phyloP scores from a whole-genome alignment of 1,140 invertebrate genomes.

The Tetramorium simillimum region DNA sequence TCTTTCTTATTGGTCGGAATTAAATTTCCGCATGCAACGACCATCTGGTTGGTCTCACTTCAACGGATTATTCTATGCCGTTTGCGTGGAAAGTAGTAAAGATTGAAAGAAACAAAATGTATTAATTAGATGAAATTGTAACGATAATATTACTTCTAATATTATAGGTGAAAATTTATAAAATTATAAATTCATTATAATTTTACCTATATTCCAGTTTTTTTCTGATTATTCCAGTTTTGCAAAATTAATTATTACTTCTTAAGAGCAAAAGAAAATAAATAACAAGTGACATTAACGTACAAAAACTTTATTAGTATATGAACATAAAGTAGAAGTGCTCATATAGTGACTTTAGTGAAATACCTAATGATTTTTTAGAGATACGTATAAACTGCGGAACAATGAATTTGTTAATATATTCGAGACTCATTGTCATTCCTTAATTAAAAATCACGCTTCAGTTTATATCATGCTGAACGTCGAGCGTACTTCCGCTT shows the following conservation, averaged over 20 bases:
- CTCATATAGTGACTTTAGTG: neutral
- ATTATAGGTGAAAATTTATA: neutral
- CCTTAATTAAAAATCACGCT: slow-evolving; percentile 30
- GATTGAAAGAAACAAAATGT: neutral
- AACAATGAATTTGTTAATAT: neutral
- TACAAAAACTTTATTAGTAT: neutral
- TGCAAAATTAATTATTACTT: neutral
- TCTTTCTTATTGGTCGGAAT: slow-evolving; percentile 43
- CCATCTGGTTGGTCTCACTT: slow-evolving; percentile 30
- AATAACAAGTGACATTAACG: neutral
- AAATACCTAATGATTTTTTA: neutral
- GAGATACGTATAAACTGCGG: neutral
- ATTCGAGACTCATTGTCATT: neutral
- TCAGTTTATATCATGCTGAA: slow-evolving; percentile 31
- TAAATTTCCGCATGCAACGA: slow-evolving; percentile 15
- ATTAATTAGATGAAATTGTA: neutral
- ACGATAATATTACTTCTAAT: neutral
- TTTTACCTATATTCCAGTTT: neutral
- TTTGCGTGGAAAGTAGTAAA: neutral
- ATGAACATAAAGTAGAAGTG: neutral
- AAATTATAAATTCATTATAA: neutral
- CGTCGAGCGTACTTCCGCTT: slow-evolving; percentile 27
- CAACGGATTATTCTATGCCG: slow-evolving; percentile 1
- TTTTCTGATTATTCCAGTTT: neutral
- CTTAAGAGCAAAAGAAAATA: neutral